Base-by-base conservation (phyloP, 2,113 vertebrate species). In the Brienomyrus brachyistius region DNA sequence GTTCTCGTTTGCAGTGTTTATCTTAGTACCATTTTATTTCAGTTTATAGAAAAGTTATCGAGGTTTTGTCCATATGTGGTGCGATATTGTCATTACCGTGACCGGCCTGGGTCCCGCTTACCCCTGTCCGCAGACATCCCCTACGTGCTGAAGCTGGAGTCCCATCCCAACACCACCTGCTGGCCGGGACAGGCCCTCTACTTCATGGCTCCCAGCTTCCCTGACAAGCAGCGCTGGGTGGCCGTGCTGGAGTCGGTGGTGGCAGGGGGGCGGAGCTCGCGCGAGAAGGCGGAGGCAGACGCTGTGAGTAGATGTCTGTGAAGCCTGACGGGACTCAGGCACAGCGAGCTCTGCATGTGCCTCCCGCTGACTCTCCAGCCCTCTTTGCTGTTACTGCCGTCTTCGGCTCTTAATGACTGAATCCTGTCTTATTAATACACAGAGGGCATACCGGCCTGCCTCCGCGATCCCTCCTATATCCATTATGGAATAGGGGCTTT, bases 191-290 rank as follows among this genome's bases (percentile, higher is more conserved):
- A 98, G 95, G 97, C 97, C 43, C 96, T 99, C 92, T 99, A 98
- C 94, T 96, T 99, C 94, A 97, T 99, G 93, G 97, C 98, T 56
- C 98, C 98, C 92, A 98, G 97, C 94, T 99, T 99, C 92, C 98
- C 98, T 1, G 98, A 99, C 94, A 99, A 99, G 93, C 98, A 99
- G 95, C 98, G 98, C 94, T 99, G 98, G 98, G 98, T 99, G 93
- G 97, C 96, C 91, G 97, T 98, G 90, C 95, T 99, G 94, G 98
- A 99, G 94, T 98, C 98, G 77, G 96, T 99, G 90, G 98, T 99
- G 90, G 97, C 97, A 87, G 96, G 97, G 89, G 98, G 97, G 93
- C 96, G 97, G 91, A 97, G 97, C 91, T 97, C 97, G 90, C 97
- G 96, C 94, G 98, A 99, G 94, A 99, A 98, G 94, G 97, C 96